Percentiles rank a stretch among this genome's conserved stretches.
Conservation (phyloP, 2,888 invertebrate genomes). For the Cerceris rybyensis region DNA sequence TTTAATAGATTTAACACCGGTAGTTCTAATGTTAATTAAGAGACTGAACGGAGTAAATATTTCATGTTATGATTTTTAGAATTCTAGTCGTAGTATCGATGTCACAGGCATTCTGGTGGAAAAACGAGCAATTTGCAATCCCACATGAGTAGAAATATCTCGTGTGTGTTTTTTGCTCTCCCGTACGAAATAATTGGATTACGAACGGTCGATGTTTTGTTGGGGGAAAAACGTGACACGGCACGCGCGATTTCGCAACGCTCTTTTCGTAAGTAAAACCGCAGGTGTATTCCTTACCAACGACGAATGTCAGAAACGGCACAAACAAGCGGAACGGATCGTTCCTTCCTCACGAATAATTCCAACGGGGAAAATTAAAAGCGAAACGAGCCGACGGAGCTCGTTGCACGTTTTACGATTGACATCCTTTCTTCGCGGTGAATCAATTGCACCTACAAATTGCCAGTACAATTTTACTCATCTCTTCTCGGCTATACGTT, state of each 20-base stretch:
- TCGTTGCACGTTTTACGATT: conserved; percentile 31
- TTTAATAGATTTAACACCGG: too few relatives aligned
- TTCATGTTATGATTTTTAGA: too few relatives aligned
- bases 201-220: not conserved
- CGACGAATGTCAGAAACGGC: conserved; percentile 42
- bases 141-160: too few relatives aligned
- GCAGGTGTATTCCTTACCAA: conserved; percentile 51
- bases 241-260: conserved; percentile 46
- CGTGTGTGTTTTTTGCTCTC: too few relatives aligned
- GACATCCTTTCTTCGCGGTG: conserved; percentile 32
- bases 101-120: too few relatives aligned
- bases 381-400: conserved; percentile 62
- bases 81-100: too few relatives aligned
- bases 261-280: conserved; percentile 37
- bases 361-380: conserved; percentile 69
- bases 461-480: conserved; percentile 39
- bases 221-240: not conserved
- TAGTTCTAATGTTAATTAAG: too few relatives aligned
- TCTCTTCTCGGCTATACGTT: conserved; percentile 7
- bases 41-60: too few relatives aligned
- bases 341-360: conserved; percentile 37
- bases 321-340: conserved; percentile 53
- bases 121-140: too few relatives aligned
- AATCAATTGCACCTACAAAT: conserved; percentile 27
- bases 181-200: not conserved